Evolutionary conservation across 2,888 invertebrate genomes (phyloP).

Genomic region (Stegana nigrithorax): DNA sequence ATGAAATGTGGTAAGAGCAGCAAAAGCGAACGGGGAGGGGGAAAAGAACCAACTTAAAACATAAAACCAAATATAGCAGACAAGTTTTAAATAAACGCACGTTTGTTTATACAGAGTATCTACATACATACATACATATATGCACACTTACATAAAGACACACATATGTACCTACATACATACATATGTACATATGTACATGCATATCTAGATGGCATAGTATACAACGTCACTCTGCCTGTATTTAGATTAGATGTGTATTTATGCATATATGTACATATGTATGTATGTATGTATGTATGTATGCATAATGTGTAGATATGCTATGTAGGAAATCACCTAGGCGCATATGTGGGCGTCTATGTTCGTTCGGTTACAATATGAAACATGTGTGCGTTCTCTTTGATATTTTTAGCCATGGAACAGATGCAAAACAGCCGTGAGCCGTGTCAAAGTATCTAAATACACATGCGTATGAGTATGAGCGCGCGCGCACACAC

Average conservation of each 20-base stretch:
- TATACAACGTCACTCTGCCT: too few species aligned
- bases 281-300: not conserved
- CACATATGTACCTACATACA: constrained; percentile 10
- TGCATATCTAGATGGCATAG: too few species aligned
- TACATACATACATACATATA: constrained; percentile 2
- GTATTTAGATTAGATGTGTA: too few species aligned
- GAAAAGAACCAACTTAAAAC: not conserved
- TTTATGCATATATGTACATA: constrained; percentile 6
- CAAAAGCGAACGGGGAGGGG: not conserved
- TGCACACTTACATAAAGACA: constrained; percentile 2
- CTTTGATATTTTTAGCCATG: constrained; percentile 1
- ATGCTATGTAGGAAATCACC: too few species aligned
- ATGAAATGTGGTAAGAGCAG: not conserved
- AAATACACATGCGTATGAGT: not conserved
- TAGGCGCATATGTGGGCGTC: too few species aligned
- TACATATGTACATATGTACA: too few species aligned
- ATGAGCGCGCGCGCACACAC: not conserved
- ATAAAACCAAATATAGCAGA: not conserved
- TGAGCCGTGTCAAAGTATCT: not conserved
- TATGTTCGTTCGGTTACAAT: too few species aligned
- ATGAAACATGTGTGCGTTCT: constrained; percentile 12
- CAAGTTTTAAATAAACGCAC: too few species aligned
- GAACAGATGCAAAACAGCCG: not conserved
- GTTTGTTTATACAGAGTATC: not conserved
- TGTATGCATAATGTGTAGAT: constrained; percentile 26